Evolutionary conservation across 2,888 invertebrate genomes (phyloP).

Genomic region (Drosophila mercatorum): DNA sequence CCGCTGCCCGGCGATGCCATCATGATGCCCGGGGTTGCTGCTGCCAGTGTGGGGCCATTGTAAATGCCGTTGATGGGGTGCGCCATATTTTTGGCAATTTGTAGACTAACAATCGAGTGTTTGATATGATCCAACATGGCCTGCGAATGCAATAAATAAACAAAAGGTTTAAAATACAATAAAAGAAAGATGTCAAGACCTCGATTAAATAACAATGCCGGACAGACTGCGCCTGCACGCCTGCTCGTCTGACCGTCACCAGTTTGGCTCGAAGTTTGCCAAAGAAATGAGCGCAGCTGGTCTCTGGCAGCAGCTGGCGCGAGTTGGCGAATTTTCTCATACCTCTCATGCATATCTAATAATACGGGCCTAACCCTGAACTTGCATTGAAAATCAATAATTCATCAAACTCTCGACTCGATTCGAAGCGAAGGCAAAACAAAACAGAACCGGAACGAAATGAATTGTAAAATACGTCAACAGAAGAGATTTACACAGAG

Average conservation of each 20-base stretch:
- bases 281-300: conserved; percentile 70
- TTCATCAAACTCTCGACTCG: conserved; percentile 24
- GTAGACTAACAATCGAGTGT: conserved; percentile 98
- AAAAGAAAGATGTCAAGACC: conserved; percentile 34
- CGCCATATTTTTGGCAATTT: conserved; percentile 98
- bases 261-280: conserved; percentile 49
- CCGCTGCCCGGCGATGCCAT: conserved; percentile 28
- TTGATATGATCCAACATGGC: conserved; percentile 98
- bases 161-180: not conserved
- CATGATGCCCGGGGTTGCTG: conserved; percentile 38
- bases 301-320: conserved; percentile 52
- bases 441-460: not conserved
- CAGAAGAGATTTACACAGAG: not conserved
- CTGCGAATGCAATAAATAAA: conserved; percentile 84
- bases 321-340: conserved; percentile 57
- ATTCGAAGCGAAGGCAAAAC: conserved; percentile 4
- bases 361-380: conserved; percentile 63
- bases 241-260: conserved; percentile 5
- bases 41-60: conserved; percentile 87
- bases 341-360: conserved; percentile 54
- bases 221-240: conserved; percentile 8
- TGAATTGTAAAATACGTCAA: conserved; percentile 7
- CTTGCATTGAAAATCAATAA: conserved; percentile 74
- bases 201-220: conserved; percentile 45
- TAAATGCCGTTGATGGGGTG: conserved; percentile 96